A percentile compares a stretch with the other conserved stretches of the same genome.
Evolutionary conservation across 2,797 vertebrate genomes (phyloP).

Genomic region (Cyclopterus lumpus): DNA sequence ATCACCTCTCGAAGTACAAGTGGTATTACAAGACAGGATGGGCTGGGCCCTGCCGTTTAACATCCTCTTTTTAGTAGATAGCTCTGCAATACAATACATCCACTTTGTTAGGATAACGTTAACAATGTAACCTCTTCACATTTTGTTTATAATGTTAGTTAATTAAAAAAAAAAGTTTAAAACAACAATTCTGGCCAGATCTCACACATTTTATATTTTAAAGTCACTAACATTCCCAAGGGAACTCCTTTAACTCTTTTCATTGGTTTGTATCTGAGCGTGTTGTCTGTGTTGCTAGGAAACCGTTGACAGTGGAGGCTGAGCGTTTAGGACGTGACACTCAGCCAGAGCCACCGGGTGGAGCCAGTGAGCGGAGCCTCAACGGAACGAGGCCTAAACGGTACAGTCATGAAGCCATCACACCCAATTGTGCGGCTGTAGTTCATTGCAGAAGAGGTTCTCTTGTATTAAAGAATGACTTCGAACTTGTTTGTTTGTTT

Average conservation of each 20-base stretch:
- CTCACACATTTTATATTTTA: conserved; percentile 4
- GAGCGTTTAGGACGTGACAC: conserved; percentile 79
- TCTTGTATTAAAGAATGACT: conserved; percentile 2
- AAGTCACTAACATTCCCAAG: conserved; percentile 36
- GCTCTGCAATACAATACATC: background rate
- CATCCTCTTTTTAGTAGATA: background rate
- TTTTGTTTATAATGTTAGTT: background rate
- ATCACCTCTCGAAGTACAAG: background rate
- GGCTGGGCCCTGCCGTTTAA: background rate
- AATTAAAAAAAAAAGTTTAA: no score
- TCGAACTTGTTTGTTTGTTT: conserved; percentile 11
- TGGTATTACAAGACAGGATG: background rate
- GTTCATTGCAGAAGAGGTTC: conserved; percentile 12
- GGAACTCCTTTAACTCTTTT: conserved; percentile 32
- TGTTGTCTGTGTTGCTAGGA: conserved; percentile 79
- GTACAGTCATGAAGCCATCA: conserved; percentile 61
- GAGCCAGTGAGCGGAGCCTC: conserved; percentile 75
- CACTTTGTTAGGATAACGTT: background rate
- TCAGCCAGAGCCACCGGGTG: conserved; percentile 71
- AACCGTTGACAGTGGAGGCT: conserved; percentile 67
- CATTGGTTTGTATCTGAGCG: conserved; percentile 42
- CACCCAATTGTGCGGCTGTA: background rate
- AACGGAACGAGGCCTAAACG: conserved; percentile 78
- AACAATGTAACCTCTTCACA: background rate
- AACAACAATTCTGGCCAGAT: background rate